phyloP scores from a whole-genome alignment of 2,113 vertebrate genomes.

The Cyprinodon tularosa region DNA sequence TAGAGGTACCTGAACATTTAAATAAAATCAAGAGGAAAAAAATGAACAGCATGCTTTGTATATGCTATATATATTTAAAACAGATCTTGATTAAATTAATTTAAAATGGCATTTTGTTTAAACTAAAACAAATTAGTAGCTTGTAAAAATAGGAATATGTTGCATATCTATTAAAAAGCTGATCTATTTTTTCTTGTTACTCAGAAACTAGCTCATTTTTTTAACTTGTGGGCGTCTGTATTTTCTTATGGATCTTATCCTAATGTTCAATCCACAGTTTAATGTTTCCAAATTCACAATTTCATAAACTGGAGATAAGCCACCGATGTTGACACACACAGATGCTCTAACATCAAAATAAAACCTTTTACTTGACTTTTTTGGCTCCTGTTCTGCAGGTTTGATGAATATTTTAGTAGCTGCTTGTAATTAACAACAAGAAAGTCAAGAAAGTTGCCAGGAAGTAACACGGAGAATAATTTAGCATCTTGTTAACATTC shows the following conservation, averaged over 20 bases:
- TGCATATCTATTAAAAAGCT: background rate
- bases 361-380: constrained; percentile 10
- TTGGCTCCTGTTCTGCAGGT: constrained; percentile 4
- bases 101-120: too few species aligned
- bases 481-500: constrained; percentile 6
- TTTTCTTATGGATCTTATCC: background rate
- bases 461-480: constrained; percentile 9
- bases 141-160: background rate
- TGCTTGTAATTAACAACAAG: constrained; percentile 4
- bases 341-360: constrained; percentile 13
- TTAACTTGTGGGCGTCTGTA: background rate
- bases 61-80: too few species aligned
- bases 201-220: background rate
- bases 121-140: too few species aligned
- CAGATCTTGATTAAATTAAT: too few species aligned
- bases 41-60: too few species aligned
- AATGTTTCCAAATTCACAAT: background rate
- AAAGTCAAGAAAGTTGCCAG: constrained; percentile 5
- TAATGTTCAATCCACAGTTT: background rate
- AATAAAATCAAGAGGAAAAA: too few species aligned
- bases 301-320: constrained; percentile 4
- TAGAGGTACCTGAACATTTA: too few species aligned
- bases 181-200: background rate
- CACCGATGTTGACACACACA: constrained; percentile 1
- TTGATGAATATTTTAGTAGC: constrained; percentile 23